Evolutionary conservation across 35 echinoderm and acorn worm genomes (phyloP).

Genomic region (Anneissia japonica): DNA sequence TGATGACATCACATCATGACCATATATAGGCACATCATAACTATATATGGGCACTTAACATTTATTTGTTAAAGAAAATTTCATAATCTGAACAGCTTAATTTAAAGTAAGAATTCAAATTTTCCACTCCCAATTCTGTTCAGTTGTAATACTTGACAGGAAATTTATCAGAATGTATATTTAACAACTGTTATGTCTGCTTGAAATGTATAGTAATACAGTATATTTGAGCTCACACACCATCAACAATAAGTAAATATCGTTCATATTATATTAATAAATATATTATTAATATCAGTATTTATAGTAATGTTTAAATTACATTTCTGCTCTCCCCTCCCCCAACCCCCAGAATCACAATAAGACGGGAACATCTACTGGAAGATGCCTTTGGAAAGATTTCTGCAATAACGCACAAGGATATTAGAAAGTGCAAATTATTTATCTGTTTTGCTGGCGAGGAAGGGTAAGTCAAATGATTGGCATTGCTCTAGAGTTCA

Average conservation of each 20-base stretch:
- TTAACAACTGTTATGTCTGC: too few relatives aligned
- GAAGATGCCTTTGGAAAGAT: constrained; percentile 97
- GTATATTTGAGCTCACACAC: neutral
- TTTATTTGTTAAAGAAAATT: too few relatives aligned
- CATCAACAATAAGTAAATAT: neutral
- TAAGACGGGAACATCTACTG: constrained; percentile 83
- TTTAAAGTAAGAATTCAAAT: too few relatives aligned
- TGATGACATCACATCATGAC: too few relatives aligned
- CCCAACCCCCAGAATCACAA: constrained; percentile 47
- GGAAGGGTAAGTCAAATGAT: constrained; percentile 92
- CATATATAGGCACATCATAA: too few relatives aligned
- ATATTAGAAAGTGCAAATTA: constrained; percentile 90
- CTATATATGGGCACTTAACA: too few relatives aligned
- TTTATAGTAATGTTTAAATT: neutral
- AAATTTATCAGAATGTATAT: too few relatives aligned
- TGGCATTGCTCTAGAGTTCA: too few relatives aligned
- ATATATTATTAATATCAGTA: neutral
- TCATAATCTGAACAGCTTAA: too few relatives aligned
- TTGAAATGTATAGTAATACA: too few relatives aligned
- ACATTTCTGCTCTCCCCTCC: neutral
- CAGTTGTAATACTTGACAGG: too few relatives aligned
- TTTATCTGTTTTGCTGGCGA: constrained; percentile 98
- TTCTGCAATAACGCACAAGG: constrained; percentile 79
- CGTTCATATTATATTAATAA: neutral
- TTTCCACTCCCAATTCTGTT: too few relatives aligned